Evolutionary conservation across 2,797 vertebrate species (phyloP).

Genomic region (Macropodus opercularis): DNA sequence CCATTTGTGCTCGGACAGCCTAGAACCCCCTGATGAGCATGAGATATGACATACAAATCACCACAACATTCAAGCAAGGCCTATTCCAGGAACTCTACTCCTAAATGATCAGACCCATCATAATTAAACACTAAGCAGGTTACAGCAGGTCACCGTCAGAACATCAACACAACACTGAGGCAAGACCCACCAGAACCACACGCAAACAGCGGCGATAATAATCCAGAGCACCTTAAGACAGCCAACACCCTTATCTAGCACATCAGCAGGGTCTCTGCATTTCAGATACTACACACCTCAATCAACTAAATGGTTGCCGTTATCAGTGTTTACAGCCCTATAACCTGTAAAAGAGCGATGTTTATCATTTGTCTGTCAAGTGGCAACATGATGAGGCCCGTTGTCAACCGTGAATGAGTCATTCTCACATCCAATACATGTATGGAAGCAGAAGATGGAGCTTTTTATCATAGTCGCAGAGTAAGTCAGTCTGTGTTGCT

Average conservation of each 20-base stretch:
- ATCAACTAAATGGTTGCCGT: conserved; percentile 57
- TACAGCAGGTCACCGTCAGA: background rate
- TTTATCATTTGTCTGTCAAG: conserved; percentile 35
- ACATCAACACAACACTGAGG: conserved; percentile 11
- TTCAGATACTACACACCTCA: conserved; percentile 36
- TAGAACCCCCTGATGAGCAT: conserved; percentile 12
- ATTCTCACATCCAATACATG: conserved; percentile 24
- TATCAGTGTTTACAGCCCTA: conserved; percentile 51
- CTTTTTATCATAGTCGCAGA: conserved; percentile 9
- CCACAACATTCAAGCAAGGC: background rate
- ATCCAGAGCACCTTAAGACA: conserved; percentile 49
- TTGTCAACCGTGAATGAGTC: conserved; percentile 7
- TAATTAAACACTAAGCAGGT: conserved; percentile 26
- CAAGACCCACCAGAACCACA: conserved; percentile 12
- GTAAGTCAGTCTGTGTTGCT: conserved; percentile 19
- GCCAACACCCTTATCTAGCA: conserved; percentile 52
- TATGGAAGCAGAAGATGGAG: conserved; percentile 1
- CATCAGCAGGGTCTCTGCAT: conserved; percentile 30
- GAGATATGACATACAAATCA: background rate
- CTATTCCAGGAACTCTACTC: too few species aligned
- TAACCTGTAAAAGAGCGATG: conserved; percentile 27
- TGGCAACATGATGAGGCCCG: conserved; percentile 6
- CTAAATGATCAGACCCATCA: conserved; percentile 14
- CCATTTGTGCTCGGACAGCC: conserved; percentile 20
- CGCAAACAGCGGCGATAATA: conserved; percentile 42